phyloP scores from a whole-genome alignment of 2,888 invertebrate genomes.

The Cistogaster globosa region DNA sequence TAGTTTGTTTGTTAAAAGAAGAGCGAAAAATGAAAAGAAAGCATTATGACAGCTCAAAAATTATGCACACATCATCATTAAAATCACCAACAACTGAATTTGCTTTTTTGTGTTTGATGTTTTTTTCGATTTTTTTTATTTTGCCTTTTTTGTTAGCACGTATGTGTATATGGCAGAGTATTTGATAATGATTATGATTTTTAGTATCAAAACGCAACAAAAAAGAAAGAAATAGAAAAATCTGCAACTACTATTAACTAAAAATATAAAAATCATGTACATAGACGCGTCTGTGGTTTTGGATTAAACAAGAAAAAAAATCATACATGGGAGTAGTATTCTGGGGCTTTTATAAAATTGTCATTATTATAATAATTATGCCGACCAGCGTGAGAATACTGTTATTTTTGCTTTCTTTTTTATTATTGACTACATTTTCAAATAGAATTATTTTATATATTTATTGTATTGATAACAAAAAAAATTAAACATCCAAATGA shows the following conservation, averaged over 20 bases:
- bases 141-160: background rate
- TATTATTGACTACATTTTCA: constrained; percentile 55
- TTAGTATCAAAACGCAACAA: constrained; percentile 33
- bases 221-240: constrained; percentile 14
- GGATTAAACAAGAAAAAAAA: constrained; percentile 9
- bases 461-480: constrained; percentile 19
- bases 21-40: background rate
- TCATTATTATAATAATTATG: constrained; percentile 37
- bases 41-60: constrained; percentile 56
- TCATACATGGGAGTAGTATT: background rate
- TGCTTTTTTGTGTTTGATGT: constrained; percentile 11
- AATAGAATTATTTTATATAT: constrained; percentile 63
- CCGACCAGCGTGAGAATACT: constrained; percentile 24
- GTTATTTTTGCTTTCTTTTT: background rate
- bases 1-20: constrained; percentile 23
- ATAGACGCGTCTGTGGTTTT: constrained; percentile 66
- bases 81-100: constrained; percentile 39
- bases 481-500: background rate
- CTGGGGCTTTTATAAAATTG: constrained; percentile 22
- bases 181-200: constrained; percentile 60
- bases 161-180: constrained; percentile 10
- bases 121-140: too few relatives aligned
- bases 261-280: constrained; percentile 22
- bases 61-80: constrained; percentile 69
- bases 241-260: constrained; percentile 39